phyloP scores from a whole-genome alignment of 2,888 invertebrate species.

The Sesia apiformis region DNA sequence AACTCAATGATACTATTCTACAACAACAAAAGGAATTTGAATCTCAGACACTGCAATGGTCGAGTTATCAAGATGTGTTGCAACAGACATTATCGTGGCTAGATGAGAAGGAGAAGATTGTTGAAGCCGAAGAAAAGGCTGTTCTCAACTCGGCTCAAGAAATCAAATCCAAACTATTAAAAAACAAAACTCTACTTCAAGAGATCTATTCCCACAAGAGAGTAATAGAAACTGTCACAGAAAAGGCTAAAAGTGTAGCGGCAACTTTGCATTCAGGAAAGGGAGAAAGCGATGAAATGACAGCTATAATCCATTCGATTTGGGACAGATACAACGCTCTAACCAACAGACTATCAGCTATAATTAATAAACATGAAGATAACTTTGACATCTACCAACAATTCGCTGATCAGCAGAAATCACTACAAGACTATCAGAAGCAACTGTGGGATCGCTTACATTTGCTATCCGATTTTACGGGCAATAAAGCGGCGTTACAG shows the following conservation, averaged over 20 bases:
- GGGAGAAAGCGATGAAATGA: slow-evolving; percentile 76
- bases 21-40: slow-evolving; percentile 90
- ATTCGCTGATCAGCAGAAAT: slow-evolving; percentile 89
- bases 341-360: slow-evolving; percentile 77
- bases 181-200: slow-evolving; percentile 89
- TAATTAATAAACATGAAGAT: slow-evolving; percentile 83
- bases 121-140: slow-evolving; percentile 80
- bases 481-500: slow-evolving; percentile 90
- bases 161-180: slow-evolving; percentile 86
- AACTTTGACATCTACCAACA: slow-evolving; percentile 88
- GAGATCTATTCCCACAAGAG: slow-evolving; percentile 93
- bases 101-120: slow-evolving; percentile 85
- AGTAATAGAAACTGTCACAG: slow-evolving; percentile 91
- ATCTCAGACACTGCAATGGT: slow-evolving; percentile 86
- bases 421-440: slow-evolving; percentile 92
- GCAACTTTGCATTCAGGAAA: slow-evolving; percentile 72
- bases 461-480: slow-evolving; percentile 87
- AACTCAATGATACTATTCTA: slow-evolving; percentile 86
- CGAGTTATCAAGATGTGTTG: slow-evolving; percentile 89
- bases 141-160: slow-evolving; percentile 88
- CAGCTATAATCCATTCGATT: slow-evolving; percentile 81
- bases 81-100: slow-evolving; percentile 90
- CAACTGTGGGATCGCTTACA: slow-evolving; percentile 91
- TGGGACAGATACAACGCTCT: slow-evolving; percentile 84
- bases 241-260: slow-evolving; percentile 85